Percentiles rank a stretch among this genome's conserved stretches.
These are phyloP conservation scores for Lumbricus terrestris DNA, from an alignment of 2,888 invertebrate genomes.

Conservation along the genomic window DNA sequence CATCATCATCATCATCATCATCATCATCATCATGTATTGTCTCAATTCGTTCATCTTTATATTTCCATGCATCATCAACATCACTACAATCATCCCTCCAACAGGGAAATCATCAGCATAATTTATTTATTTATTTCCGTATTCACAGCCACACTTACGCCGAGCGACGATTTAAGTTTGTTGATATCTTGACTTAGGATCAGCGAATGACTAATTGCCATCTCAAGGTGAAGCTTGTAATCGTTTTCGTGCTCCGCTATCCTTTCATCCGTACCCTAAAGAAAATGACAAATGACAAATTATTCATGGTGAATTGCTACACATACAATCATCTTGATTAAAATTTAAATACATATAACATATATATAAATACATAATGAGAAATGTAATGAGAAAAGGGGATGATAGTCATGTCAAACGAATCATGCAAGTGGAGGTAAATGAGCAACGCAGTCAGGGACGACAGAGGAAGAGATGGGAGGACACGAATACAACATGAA, in stretches of 20 bases:
- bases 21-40: not conserved
- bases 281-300: not conserved
- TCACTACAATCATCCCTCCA: not conserved
- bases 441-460: too few relatives aligned
- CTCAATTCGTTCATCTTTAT: not conserved
- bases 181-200: not conserved
- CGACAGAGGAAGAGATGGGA: too few relatives aligned
- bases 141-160: not conserved
- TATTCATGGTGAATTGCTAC: not conserved
- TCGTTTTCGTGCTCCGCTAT: not conserved
- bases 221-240: constrained; percentile 10
- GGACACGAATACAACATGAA: too few relatives aligned
- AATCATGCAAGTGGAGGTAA: too few relatives aligned
- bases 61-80: not conserved
- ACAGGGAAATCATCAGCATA: not conserved
- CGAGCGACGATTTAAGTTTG: not conserved
- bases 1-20: not conserved
- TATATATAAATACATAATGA: not conserved
- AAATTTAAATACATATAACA: not conserved
- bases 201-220: not conserved
- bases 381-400: too few relatives aligned
- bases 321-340: not conserved
- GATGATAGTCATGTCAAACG: too few relatives aligned
- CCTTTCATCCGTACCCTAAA: not conserved
- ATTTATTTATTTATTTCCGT: not conserved